Evolutionary conservation across 2,113 vertebrate genomes (phyloP), one percentile per base, ranked within the genome.

Genomic region (Paedocypris sp.): DNA sequence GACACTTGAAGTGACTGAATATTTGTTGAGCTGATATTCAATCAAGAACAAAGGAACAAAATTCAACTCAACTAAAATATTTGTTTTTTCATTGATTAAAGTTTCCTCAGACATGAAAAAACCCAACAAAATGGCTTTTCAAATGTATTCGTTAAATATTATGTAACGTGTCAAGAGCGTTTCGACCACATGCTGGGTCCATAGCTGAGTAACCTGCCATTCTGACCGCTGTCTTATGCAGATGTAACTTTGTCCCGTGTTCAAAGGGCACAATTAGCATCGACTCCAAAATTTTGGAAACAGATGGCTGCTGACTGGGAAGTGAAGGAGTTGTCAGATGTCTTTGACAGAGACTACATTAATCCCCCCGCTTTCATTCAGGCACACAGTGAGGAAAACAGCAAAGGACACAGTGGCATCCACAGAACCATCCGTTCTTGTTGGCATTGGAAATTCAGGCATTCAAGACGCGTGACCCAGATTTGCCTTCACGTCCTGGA

Each of bases 381-480:
- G 13, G 12, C 18, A 4, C 38, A 41, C 16, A 41, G 7, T 10
- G 18, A 19, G 52, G 26, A 48, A 38, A 45, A 36, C 31, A 56
- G 29, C 32, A 28, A 33, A 51, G 26, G 54, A 48, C 45, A 52
- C 53, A 9, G 10, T 57, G 31, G 47, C 26, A 49, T 54, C 19
- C 32, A 53, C 51, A 36, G 53, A 60, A 62, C 54, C 57, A n/a
- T 12, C 47, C 38, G 29, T 52, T 28, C 29, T 66, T 64, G 71
- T 58, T 58, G 8, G 9, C 6, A 51, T 66, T 67, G 38, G 57
- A 72, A 72, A 2, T 31, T 31, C 20, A 9, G 20, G 39, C 35
- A 69, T 77, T 77, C 80, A 78, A 74, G 68, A 73, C 74, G 80
- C 50, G 74, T 59, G 47, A 51, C 46, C 38, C 23, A 60, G 72